phyloP scores from a whole-genome alignment of 2,797 vertebrate species.

The Myotis findleyi region DNA sequence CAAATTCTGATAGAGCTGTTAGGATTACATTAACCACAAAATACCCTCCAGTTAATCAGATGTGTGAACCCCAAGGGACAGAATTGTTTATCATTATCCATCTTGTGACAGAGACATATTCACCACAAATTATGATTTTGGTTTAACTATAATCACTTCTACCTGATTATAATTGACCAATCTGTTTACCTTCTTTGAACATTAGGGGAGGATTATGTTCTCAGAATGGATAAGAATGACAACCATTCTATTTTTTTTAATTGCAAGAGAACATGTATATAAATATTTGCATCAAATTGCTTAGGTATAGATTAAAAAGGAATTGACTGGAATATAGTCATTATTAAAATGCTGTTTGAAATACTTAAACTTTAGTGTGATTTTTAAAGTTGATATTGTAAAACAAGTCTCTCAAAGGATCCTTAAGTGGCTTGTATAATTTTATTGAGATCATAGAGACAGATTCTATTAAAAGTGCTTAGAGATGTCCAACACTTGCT shows the following conservation, averaged over 20 bases:
- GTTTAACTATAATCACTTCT: slow-evolving; percentile 49
- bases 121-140: slow-evolving; percentile 28
- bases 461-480: neutral
- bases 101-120: neutral
- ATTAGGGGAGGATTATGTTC: neutral
- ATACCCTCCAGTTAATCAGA: slow-evolving; percentile 22
- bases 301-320: slow-evolving; percentile 23
- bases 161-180: slow-evolving; percentile 29
- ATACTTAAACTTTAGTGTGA: slow-evolving; percentile 18
- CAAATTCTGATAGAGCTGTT: slow-evolving; percentile 7
- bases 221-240: neutral
- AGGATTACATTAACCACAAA: neutral
- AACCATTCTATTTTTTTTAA: neutral
- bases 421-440: neutral
- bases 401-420: neutral
- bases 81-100: slow-evolving; percentile 7
- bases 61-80: neutral
- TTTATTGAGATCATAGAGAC: slow-evolving; percentile 40
- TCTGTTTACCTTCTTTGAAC: slow-evolving; percentile 59
- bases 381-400: neutral
- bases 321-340: neutral
- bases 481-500: neutral
- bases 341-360: neutral
- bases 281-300: slow-evolving; percentile 44
- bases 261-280: neutral